Evolutionary conservation across 1,140 invertebrate species (phyloP).

Genomic region (Scaptodrosophila lebanonensis): DNA sequence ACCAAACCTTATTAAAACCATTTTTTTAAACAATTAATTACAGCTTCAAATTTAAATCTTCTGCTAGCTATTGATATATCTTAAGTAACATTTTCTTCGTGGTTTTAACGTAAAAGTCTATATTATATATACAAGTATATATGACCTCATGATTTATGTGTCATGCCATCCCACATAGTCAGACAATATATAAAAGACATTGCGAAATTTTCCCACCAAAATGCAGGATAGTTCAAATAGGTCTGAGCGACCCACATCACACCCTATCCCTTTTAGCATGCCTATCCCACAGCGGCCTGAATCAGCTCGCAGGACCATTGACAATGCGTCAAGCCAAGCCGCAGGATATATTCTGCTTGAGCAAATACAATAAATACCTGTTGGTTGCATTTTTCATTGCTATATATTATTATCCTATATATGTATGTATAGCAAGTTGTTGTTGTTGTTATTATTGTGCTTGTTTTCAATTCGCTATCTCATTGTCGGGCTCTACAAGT

Average conservation of each 20-base stretch:
- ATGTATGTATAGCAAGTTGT: slow-evolving; percentile 2
- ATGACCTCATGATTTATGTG: too few relatives aligned
- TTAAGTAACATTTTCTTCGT: too few relatives aligned
- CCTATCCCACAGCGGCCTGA: slow-evolving; percentile 7
- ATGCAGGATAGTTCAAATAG: slow-evolving; percentile 40
- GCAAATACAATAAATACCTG: slow-evolving; percentile 74
- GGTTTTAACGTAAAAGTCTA: too few relatives aligned
- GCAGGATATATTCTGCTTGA: slow-evolving; percentile 68
- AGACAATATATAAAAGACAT: too few relatives aligned
- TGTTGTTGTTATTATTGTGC: slow-evolving; percentile 51
- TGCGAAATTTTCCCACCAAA: slow-evolving; percentile 50
- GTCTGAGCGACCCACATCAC: slow-evolving; percentile 18
- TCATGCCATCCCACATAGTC: too few relatives aligned
- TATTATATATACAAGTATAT: too few relatives aligned
- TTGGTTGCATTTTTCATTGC: slow-evolving; percentile 43
- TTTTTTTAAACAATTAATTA: too few relatives aligned
- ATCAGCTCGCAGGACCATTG: slow-evolving; percentile 44
- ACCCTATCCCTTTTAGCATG: slow-evolving; percentile 5
- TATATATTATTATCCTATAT: not conserved
- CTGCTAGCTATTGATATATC: too few relatives aligned
- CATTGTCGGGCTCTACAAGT: slow-evolving; percentile 20
- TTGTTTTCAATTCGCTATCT: slow-evolving; percentile 9
- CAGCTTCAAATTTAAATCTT: too few relatives aligned
- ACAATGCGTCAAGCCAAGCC: slow-evolving; percentile 64
- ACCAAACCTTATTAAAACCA: too few relatives aligned